phyloP scores from a whole-genome alignment of 2,113 vertebrate species.

The Hemiscyllium ocellatum region DNA sequence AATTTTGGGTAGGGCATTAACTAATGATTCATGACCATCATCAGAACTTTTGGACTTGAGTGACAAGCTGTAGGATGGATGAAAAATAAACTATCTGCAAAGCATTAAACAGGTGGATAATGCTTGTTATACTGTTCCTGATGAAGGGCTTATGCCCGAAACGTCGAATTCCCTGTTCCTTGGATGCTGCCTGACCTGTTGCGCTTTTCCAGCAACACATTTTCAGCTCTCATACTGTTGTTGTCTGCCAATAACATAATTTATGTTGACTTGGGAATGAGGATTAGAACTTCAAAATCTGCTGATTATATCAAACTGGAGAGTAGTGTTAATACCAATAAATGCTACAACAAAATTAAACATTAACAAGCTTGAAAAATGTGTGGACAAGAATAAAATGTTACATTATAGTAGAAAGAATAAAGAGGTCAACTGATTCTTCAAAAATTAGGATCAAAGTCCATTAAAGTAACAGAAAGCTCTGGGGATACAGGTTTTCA shows the following conservation, averaged over 20 bases:
- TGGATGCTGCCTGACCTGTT: too few relatives aligned
- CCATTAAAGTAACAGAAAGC: neutral
- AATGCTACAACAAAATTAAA: neutral
- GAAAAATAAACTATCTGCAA: neutral
- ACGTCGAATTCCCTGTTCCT: too few relatives aligned
- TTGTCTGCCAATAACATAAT: neutral
- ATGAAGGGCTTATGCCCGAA: too few relatives aligned
- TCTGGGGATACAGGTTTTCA: neutral
- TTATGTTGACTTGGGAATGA: neutral
- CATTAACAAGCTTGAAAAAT: too few relatives aligned
- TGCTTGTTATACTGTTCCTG: neutral
- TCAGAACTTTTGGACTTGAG: neutral
- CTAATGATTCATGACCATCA: neutral
- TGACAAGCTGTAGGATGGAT: neutral
- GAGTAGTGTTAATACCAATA: neutral
- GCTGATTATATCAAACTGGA: neutral
- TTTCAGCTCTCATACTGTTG: too few relatives aligned
- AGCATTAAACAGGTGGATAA: neutral
- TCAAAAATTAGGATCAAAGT: neutral
- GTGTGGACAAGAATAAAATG: neutral
- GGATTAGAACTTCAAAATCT: neutral
- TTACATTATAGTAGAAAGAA: neutral
- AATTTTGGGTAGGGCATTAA: neutral
- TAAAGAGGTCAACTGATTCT: neutral
- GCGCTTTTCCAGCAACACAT: too few relatives aligned